phyloP scores from a whole-genome alignment of 2,888 invertebrate species.

The Diarsia dahlii region DNA sequence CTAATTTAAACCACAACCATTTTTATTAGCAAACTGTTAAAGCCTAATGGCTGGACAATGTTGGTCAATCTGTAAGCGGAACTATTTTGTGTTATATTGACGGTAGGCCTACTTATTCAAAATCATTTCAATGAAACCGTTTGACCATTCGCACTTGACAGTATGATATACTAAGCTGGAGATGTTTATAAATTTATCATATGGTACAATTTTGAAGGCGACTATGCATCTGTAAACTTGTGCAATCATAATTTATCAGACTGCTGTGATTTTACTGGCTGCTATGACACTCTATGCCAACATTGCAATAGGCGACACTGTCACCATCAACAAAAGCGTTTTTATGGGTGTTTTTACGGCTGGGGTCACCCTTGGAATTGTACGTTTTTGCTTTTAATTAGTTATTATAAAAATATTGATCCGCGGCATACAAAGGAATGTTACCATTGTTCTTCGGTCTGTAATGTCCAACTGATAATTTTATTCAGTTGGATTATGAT shows the following conservation, averaged over 20 bases:
- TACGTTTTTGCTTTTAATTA: not conserved
- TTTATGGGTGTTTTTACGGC: not conserved
- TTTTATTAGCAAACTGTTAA: constrained; percentile 14
- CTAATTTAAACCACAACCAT: constrained; percentile 58
- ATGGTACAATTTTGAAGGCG: not conserved
- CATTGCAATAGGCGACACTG: not conserved
- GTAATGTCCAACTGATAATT: constrained; percentile 54
- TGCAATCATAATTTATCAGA: not conserved
- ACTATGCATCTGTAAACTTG: not conserved
- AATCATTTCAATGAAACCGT: not conserved
- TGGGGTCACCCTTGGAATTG: not conserved
- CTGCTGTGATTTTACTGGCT: not conserved
- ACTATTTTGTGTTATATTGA: constrained; percentile 1
- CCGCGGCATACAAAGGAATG: not conserved
- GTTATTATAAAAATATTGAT: not conserved
- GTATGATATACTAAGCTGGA: too few species aligned
- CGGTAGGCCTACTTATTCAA: not conserved
- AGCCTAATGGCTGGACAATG: too few species aligned
- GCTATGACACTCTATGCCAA: not conserved
- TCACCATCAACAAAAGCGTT: not conserved
- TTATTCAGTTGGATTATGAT: not conserved
- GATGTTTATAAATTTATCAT: not conserved
- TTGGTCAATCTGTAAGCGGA: not conserved
- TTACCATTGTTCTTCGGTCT: constrained; percentile 15
- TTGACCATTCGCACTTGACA: not conserved